Conservation (phyloP, 2,888 invertebrate species). For the Hypomecis punctinalis region DNA sequence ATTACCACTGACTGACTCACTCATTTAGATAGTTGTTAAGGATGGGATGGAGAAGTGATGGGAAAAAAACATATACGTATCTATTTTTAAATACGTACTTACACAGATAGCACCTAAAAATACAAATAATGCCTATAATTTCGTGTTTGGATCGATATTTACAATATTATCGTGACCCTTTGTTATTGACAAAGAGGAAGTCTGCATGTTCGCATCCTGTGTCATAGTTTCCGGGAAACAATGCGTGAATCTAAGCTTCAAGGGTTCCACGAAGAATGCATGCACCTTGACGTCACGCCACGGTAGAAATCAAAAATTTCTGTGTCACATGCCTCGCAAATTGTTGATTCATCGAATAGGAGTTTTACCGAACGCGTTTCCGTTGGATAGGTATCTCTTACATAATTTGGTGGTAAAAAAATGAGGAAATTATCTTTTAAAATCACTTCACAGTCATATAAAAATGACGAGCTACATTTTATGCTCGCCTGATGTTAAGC, state of each 20-base stretch:
- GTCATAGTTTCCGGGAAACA: conserved; percentile 18
- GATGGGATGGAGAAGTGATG: too few relatives aligned
- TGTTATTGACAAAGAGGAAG: conserved; percentile 12
- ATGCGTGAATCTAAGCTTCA: conserved; percentile 16
- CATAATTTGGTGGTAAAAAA: too few relatives aligned
- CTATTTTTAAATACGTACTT: too few relatives aligned
- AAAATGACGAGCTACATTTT: too few relatives aligned
- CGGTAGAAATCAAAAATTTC: conserved; percentile 1
- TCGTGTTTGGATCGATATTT: neutral
- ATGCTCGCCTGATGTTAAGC: too few relatives aligned
- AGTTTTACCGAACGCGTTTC: conserved; percentile 1
- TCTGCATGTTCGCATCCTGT: conserved; percentile 1
- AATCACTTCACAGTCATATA: too few relatives aligned
- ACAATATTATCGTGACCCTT: neutral
- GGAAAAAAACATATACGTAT: too few relatives aligned
- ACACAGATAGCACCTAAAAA: too few relatives aligned
- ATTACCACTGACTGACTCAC: too few relatives aligned
- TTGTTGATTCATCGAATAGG: conserved; percentile 11
- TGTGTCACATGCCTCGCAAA: neutral
- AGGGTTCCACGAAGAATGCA: conserved; percentile 23
- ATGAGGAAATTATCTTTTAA: too few relatives aligned
- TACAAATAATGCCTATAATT: too few relatives aligned
- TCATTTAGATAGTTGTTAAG: too few relatives aligned
- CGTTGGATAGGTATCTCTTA: neutral
- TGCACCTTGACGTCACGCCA: conserved; percentile 19